These are phyloP conservation scores for Coracias cyanogaster DNA, from an alignment of 2,797 vertebrate species.

Conservation along the genomic window DNA sequence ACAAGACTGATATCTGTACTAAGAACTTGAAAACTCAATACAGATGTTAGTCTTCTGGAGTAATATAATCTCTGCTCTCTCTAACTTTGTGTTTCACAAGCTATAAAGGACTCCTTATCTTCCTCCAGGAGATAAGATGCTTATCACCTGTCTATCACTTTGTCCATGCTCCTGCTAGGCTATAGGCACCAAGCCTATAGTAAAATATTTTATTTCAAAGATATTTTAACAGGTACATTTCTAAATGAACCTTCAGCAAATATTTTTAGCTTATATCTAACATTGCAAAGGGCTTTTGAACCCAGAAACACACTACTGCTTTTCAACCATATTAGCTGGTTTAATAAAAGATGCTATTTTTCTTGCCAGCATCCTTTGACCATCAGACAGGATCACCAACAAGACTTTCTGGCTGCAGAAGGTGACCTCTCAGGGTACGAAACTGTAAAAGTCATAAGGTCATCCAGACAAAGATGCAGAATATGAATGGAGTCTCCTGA, in stretches of 20 bases:
- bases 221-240: background rate
- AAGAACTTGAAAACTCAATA: background rate
- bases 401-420: background rate
- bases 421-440: background rate
- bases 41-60: background rate
- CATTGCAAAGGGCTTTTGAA: background rate
- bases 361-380: background rate
- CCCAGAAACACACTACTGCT: background rate
- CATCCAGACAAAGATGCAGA: background rate
- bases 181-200: background rate
- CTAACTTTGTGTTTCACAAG: background rate
- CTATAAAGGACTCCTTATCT: background rate
- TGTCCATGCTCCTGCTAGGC: accelerated
- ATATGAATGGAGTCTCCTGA: background rate
- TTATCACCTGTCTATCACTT: background rate
- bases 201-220: background rate
- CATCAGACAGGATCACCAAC: background rate
- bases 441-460: background rate
- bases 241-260: background rate
- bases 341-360: background rate
- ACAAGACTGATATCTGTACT: background rate
- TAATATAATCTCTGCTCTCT: background rate
- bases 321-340: background rate
- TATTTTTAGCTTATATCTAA: background rate
- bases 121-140: background rate